Base-by-base conservation (phyloP, 1,140 invertebrate genomes). In the Rhopalosiphum padi region DNA sequence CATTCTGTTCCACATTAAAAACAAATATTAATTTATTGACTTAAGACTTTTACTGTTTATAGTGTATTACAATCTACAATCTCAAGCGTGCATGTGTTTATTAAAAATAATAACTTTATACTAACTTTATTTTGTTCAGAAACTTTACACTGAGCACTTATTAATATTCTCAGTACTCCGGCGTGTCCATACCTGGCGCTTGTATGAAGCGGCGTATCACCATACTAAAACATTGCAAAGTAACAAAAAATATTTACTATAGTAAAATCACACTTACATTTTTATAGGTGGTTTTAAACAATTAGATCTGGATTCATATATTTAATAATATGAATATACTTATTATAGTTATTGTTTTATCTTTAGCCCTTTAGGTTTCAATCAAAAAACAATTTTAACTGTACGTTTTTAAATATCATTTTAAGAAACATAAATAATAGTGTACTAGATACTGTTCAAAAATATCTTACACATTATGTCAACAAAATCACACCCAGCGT, bases 151-250 rank as follows among this genome's bases (percentile, higher is more conserved):
- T 97, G 96, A 8, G 98, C 99, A 88, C 98, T 99, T 93, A 99
- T 97, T 22, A 99, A 96, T 94, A 99, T 99, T 48, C 99, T 96
- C 0, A 98, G 98, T 53, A 99, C 99, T 35, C 99, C 99, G 0
- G 98, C 99, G 95, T 99, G 99, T 1, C 99, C 99, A 94, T 97
- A 95, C 25, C 99, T 96, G 1, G 98, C 98, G 18, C 98, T 98
- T 9, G 99, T 99, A 95, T 99, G 99, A 35, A 99, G 95, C 0
- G 99, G 97, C 0, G 98, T 99, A 95, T 99, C 98, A n/a, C 99
- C 98, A 95, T 99, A 99, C 97, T 98, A 95, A 94, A 96, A 96
- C 94, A 89, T 94, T 93, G 94, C 94, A 94, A 93, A 94, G 89
- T 89, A 92, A 48, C 6, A 86, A 46, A 25, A 46, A 77, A n/a